Evolutionary conservation across 1,140 invertebrate genomes (phyloP).

Genomic region (Tachypleus tridentatus): DNA sequence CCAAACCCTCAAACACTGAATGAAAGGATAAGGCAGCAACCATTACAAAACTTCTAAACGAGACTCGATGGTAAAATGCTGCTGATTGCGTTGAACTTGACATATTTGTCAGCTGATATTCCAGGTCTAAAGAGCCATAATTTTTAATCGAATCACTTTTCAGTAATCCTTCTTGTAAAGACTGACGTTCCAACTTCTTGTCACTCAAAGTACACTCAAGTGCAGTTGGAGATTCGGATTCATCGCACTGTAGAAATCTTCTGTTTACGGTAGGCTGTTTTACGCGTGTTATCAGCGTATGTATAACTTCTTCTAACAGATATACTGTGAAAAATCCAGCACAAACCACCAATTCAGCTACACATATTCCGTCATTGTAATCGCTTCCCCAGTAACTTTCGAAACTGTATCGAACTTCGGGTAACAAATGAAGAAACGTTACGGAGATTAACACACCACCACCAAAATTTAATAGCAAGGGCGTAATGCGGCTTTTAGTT

Average conservation of each 20-base stretch:
- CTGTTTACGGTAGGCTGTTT: too few relatives aligned
- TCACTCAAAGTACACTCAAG: too few relatives aligned
- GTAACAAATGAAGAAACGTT: constrained; percentile 65
- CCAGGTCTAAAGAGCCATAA: too few relatives aligned
- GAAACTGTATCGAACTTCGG: constrained; percentile 53
- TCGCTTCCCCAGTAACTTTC: constrained; percentile 35
- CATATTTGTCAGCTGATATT: background rate
- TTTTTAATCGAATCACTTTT: too few relatives aligned
- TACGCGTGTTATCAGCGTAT: too few relatives aligned
- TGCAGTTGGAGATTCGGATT: too few relatives aligned
- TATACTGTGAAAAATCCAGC: too few relatives aligned
- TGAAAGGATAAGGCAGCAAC: constrained; percentile 66
- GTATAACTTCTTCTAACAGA: too few relatives aligned
- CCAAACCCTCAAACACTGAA: constrained; percentile 79
- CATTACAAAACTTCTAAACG: constrained; percentile 18
- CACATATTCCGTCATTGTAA: constrained; percentile 32
- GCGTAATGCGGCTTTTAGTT: constrained; percentile 12
- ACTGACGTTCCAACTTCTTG: too few relatives aligned
- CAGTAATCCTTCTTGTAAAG: too few relatives aligned
- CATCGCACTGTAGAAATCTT: too few relatives aligned
- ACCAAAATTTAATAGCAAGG: constrained; percentile 42
- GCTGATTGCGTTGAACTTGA: background rate
- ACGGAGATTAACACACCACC: constrained; percentile 73
- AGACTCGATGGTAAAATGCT: constrained; percentile 1
- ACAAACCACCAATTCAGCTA: too few relatives aligned